A percentile compares a stretch with the other conserved stretches of the same genome.
Evolutionary conservation across 2,797 vertebrate species (phyloP).

Genomic region (Enteromius thamalakanensis): DNA sequence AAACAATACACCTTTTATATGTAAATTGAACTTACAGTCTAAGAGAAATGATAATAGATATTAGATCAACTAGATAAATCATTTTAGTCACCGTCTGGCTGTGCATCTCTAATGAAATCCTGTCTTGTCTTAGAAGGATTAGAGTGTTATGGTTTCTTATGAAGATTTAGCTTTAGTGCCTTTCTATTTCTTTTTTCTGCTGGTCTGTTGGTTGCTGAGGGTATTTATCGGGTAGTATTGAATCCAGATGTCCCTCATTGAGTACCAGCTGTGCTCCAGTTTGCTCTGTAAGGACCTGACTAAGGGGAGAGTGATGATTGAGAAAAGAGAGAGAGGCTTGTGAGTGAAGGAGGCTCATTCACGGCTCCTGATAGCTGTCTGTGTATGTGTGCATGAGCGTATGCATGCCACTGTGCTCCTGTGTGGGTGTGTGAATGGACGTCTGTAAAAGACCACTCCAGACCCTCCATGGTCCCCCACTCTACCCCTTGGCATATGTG

Average conservation of each 20-base stretch:
- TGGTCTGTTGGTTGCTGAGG: constrained; percentile 25
- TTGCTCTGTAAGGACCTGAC: constrained; percentile 35
- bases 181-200: not conserved
- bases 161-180: not conserved
- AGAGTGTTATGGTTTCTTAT: not conserved
- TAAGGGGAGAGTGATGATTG: constrained; percentile 32
- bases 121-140: not conserved
- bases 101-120: not conserved
- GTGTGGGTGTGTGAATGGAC: constrained; percentile 43
- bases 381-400: constrained; percentile 42
- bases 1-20: not conserved
- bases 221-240: constrained; percentile 37
- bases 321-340: constrained; percentile 42
- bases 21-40: not conserved
- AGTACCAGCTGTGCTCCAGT: constrained; percentile 51
- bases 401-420: constrained; percentile 42
- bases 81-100: not conserved
- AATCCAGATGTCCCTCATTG: constrained; percentile 54
- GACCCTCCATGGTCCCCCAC: constrained; percentile 45
- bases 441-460: constrained; percentile 51
- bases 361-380: constrained; percentile 42
- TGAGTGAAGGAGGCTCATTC: constrained; percentile 45
- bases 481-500: constrained; percentile 41
- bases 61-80: not conserved
- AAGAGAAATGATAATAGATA: not conserved